Evolutionary conservation across 1,140 invertebrate species (phyloP).

Genomic region (Apocrypta bakeri): DNA sequence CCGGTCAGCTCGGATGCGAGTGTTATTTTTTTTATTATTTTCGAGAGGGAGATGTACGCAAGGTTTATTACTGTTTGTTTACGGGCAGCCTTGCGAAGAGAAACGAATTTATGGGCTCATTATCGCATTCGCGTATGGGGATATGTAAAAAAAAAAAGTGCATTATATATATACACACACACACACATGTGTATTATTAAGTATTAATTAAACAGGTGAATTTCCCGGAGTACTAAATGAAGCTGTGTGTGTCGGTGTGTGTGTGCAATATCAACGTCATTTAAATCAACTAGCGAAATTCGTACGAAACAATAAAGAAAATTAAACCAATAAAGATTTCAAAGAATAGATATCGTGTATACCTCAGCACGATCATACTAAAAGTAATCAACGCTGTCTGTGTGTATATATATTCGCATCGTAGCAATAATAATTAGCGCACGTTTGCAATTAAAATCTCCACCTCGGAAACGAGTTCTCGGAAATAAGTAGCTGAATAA

Average conservation of each 20-base stretch:
- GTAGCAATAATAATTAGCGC: background rate
- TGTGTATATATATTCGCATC: too few relatives aligned
- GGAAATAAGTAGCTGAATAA: background rate
- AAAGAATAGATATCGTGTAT: slow-evolving; percentile 10
- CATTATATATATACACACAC: too few relatives aligned
- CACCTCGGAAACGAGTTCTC: background rate
- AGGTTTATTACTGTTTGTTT: background rate
- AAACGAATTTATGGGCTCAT: background rate
- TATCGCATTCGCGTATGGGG: background rate
- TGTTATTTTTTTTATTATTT: too few relatives aligned
- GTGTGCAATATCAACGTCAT: too few relatives aligned
- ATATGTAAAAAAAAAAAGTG: background rate
- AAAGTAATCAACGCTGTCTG: slow-evolving; percentile 14
- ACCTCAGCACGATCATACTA: background rate
- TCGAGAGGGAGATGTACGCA: background rate
- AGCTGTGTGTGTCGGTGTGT: too few relatives aligned
- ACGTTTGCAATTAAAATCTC: background rate
- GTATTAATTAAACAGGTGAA: too few relatives aligned
- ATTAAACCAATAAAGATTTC: slow-evolving; percentile 38
- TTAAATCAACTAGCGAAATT: background rate
- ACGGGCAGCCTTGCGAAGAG: background rate
- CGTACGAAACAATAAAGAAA: background rate
- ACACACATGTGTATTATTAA: too few relatives aligned
- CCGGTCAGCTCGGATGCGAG: background rate
- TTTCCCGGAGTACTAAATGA: too few relatives aligned